Conservation (phyloP, 2,888 invertebrate species). For the Drosophila buzzatii region DNA sequence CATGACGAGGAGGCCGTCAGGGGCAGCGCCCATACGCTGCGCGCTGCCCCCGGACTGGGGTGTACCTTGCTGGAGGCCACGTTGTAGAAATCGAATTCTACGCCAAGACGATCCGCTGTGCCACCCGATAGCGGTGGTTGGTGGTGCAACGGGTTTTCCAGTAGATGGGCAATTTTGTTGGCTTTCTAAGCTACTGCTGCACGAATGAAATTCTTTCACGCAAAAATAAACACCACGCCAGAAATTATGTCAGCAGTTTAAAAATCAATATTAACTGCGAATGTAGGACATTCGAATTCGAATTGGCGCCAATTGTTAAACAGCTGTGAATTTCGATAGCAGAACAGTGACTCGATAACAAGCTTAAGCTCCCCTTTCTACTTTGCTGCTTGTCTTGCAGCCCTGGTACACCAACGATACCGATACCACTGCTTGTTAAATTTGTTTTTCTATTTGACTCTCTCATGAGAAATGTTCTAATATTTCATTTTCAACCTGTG, state of each 20-base stretch:
- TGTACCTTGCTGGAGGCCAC: constrained; percentile 88
- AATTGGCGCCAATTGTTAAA: constrained; percentile 63
- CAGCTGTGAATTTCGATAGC: constrained; percentile 36
- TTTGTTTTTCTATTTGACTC: neutral
- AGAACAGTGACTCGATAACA: neutral
- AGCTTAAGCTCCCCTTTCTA: neutral
- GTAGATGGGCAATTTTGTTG: constrained; percentile 83
- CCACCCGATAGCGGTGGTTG: constrained; percentile 70
- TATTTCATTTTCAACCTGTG: too few relatives aligned
- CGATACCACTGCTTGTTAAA: neutral
- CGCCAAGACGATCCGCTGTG: constrained; percentile 78
- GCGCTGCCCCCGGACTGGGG: constrained; percentile 95
- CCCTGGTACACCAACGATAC: neutral
- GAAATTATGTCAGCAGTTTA: constrained; percentile 70
- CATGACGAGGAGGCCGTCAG: constrained; percentile 91
- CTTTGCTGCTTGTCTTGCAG: neutral
- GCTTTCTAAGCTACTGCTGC: constrained; percentile 45
- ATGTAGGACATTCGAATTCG: constrained; percentile 69
- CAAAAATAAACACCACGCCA: constrained; percentile 55
- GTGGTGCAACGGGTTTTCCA: constrained; percentile 82
- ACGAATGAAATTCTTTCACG: constrained; percentile 10
- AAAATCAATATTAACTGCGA: constrained; percentile 70
- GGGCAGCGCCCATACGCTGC: constrained; percentile 95
- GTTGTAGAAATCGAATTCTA: constrained; percentile 83
- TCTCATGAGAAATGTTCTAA: too few relatives aligned